These are phyloP conservation scores for Callipepla squamata DNA, from an alignment of 2,113 vertebrate genomes.

Conservation along the genomic window DNA sequence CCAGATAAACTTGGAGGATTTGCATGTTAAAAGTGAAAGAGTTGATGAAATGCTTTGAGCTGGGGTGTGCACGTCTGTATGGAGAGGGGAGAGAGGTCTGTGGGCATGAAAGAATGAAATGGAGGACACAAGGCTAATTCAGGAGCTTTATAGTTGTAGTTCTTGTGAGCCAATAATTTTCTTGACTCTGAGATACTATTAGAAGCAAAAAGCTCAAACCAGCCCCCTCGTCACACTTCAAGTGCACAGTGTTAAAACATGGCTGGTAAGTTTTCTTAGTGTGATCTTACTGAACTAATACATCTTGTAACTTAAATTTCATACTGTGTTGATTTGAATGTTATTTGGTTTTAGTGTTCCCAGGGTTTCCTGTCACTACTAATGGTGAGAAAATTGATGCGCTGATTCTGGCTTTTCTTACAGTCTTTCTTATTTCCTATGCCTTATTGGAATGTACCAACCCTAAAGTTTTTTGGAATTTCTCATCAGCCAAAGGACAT, in stretches of 20 bases:
- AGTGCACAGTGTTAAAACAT: neutral
- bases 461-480: neutral
- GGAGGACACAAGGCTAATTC: neutral
- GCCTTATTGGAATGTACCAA: neutral
- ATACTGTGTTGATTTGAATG: neutral
- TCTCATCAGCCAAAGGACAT: neutral
- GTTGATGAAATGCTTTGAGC: slow-evolving; percentile 11
- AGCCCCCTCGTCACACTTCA: neutral
- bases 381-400: neutral
- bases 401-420: neutral
- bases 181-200: neutral
- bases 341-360: neutral
- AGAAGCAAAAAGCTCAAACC: neutral
- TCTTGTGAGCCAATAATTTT: neutral
- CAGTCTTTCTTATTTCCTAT: neutral
- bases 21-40: slow-evolving; percentile 29
- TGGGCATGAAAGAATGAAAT: neutral
- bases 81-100: neutral
- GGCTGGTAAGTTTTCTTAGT: neutral
- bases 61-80: neutral
- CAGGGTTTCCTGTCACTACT: neutral
- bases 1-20: slow-evolving; percentile 43
- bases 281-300: neutral
- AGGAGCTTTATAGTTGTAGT: neutral
- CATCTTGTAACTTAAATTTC: neutral